phyloP scores from a whole-genome alignment of 1,140 invertebrate genomes.

The Araneus ventricosus region DNA sequence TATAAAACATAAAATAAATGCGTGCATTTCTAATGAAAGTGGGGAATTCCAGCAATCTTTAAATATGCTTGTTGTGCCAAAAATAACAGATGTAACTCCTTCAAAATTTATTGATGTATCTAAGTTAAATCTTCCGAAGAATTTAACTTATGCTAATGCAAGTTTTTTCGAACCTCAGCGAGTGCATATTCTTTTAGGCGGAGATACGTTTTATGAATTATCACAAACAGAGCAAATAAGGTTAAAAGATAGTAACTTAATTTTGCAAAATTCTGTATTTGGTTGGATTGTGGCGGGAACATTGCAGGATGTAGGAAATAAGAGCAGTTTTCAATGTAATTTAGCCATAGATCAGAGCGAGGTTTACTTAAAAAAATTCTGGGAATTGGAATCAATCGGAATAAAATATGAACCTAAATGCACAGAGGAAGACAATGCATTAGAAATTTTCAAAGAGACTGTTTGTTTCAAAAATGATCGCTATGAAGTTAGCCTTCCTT shows the following conservation, averaged over 20 bases:
- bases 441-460: background rate
- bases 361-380: too few species aligned
- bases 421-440: background rate
- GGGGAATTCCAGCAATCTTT: background rate
- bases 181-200: background rate
- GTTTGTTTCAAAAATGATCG: background rate
- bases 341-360: background rate
- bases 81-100: background rate
- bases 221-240: background rate
- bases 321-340: background rate
- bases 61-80: background rate
- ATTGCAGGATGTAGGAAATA: background rate
- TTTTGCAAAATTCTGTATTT: conserved; percentile 14
- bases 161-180: background rate
- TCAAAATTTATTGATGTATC: background rate
- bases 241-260: background rate
- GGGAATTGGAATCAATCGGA: background rate
- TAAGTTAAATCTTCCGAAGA: background rate
- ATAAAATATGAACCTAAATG: background rate
- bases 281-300: background rate
- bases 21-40: background rate
- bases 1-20: background rate
- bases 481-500: conserved; percentile 1
- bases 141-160: too few species aligned
- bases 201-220: conserved; percentile 12